Percentiles rank a stretch among this genome's conserved stretches.
These are phyloP conservation scores for Oasisia sp. DNA, from an alignment of 2,888 invertebrate genomes.

Conservation along the genomic window DNA sequence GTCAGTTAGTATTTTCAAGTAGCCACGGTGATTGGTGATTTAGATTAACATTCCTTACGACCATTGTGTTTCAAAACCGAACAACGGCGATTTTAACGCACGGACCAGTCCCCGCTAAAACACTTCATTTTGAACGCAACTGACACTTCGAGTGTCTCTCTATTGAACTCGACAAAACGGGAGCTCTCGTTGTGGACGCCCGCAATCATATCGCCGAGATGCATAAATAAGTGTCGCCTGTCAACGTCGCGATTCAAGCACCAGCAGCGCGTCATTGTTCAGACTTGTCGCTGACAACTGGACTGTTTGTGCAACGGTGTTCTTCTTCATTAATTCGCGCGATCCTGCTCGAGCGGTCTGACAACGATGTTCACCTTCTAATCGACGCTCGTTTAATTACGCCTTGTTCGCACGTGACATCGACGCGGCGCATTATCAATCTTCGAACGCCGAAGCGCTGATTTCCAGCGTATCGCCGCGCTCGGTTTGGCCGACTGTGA, in stretches of 20 bases:
- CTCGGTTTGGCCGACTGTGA: not conserved
- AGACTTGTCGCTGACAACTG: not conserved
- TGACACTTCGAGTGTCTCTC: conserved; percentile 13
- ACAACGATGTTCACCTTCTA: conserved; percentile 2
- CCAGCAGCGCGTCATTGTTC: not conserved
- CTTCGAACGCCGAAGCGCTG: not conserved
- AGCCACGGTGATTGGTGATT: no score
- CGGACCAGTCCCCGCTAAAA: not conserved
- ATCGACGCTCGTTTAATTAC: conserved; percentile 7
- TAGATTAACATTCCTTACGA: not conserved
- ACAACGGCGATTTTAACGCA: not conserved
- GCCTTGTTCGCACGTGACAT: not conserved
- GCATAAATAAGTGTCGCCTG: conserved; percentile 7
- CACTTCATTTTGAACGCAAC: not conserved
- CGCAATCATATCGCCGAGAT: not conserved
- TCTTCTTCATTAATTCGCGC: not conserved
- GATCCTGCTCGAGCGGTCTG: not conserved
- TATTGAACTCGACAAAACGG: not conserved
- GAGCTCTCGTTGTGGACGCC: not conserved
- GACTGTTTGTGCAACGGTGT: not conserved
- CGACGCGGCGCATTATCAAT: not conserved
- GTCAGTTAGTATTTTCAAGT: no score
- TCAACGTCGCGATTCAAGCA: not conserved
- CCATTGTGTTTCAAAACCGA: not conserved
- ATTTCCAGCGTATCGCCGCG: conserved; percentile 4